Percentiles rank a stretch among this genome's conserved stretches.
phyloP scores from a whole-genome alignment of 2,113 vertebrate genomes.

The Paraplagusia blochii region DNA sequence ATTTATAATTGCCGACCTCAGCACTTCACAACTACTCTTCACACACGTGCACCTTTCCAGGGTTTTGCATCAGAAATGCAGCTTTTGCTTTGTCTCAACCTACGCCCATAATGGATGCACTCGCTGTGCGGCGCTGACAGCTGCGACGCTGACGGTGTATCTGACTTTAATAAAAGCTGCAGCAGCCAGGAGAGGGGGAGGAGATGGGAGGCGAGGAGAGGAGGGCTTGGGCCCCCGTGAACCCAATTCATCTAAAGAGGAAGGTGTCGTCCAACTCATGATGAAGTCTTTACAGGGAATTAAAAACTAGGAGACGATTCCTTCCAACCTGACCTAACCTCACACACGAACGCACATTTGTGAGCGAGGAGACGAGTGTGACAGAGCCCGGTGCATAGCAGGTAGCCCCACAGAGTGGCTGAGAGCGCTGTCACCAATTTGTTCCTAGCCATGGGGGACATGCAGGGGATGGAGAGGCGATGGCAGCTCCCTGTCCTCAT shows the following conservation, averaged over 20 bases:
- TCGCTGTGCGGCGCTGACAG: conserved; percentile 23
- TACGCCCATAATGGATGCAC: conserved; percentile 33
- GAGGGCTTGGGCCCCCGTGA: conserved; percentile 43
- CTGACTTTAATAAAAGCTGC: conserved; percentile 47
- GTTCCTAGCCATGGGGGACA: conserved; percentile 82
- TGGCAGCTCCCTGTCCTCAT: conserved; percentile 75
- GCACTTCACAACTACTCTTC: conserved; percentile 40
- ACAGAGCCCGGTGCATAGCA: conserved; percentile 47
- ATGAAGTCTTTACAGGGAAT: conserved; percentile 33
- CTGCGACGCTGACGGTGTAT: conserved; percentile 18
- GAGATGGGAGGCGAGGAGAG: conserved; percentile 28
- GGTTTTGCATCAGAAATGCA: conserved; percentile 24
- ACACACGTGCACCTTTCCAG: conserved; percentile 22
- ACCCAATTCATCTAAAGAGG: background rate
- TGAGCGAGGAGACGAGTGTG: conserved; percentile 39
- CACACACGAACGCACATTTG: conserved; percentile 28
- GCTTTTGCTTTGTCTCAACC: conserved; percentile 17
- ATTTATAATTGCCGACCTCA: conserved; percentile 46
- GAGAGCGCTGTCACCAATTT: conserved; percentile 80
- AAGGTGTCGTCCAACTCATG: conserved; percentile 24
- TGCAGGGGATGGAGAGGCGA: conserved; percentile 76
- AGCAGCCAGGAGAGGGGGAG: no score
- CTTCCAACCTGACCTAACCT: conserved; percentile 1
- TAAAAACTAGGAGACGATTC: conserved; percentile 25
- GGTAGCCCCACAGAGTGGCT: conserved; percentile 62